Percentiles rank a stretch among this genome's conserved stretches.
These are phyloP conservation scores for Cydia splendana DNA, from an alignment of 1,140 invertebrate species.

Conservation along the genomic window DNA sequence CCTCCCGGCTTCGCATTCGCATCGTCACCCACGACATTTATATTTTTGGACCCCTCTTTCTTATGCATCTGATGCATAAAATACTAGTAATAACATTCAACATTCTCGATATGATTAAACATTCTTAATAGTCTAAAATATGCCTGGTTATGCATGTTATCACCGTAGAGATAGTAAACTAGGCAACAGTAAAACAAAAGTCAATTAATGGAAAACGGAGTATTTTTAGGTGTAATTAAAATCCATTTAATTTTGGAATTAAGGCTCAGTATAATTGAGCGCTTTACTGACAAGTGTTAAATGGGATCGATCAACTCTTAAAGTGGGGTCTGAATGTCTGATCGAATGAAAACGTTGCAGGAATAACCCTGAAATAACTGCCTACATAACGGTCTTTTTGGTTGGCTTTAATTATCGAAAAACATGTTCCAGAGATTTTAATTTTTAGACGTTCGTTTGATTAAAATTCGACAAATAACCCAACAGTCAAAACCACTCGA, in stretches of 20 bases:
- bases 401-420: not conserved
- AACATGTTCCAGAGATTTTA: not conserved
- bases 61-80: too few species aligned
- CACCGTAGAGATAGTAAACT: not conserved
- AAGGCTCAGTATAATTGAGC: not conserved
- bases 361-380: not conserved
- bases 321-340: not conserved
- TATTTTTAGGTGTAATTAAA: not conserved
- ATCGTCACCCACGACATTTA: too few species aligned
- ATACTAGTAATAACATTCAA: too few species aligned
- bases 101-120: too few species aligned
- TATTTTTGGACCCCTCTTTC: too few species aligned
- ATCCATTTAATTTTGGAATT: not conserved
- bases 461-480: not conserved
- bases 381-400: not conserved
- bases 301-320: not conserved
- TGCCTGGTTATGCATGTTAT: too few species aligned
- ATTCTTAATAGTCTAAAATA: not conserved
- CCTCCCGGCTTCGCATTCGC: too few species aligned
- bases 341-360: not conserved
- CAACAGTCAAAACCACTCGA: not conserved
- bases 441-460: not conserved
- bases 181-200: not conserved
- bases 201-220: not conserved
- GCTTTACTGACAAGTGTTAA: slow-evolving; percentile 5